Conservation (phyloP, 1,140 invertebrate species). For the Dinoponera quadriceps region DNA sequence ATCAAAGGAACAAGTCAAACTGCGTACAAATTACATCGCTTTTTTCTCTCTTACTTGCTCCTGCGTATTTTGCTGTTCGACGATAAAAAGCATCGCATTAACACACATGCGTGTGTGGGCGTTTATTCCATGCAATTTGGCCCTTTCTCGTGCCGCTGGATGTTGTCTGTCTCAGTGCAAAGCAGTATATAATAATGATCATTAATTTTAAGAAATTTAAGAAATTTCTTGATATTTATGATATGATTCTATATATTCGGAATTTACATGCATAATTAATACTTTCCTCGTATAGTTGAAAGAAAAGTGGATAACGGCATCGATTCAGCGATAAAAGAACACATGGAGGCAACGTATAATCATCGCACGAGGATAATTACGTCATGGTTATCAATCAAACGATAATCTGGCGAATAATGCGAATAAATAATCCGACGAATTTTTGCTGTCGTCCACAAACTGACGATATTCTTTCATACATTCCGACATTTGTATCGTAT, state of each 20-base stretch:
- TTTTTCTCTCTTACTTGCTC: too few species aligned
- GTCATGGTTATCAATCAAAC: constrained; percentile 1
- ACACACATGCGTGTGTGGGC: not conserved
- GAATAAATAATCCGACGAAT: not conserved
- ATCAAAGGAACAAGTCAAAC: constrained; percentile 2
- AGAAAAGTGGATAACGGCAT: not conserved
- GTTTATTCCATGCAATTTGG: not conserved
- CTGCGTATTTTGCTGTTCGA: not conserved
- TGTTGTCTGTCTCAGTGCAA: not conserved
- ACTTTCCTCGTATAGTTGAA: too few species aligned
- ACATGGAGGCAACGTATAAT: not conserved
- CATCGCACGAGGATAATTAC: not conserved
- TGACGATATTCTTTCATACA: not conserved
- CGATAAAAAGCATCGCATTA: not conserved
- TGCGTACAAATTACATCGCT: not conserved
- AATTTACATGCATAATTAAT: too few species aligned
- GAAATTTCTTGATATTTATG: too few species aligned
- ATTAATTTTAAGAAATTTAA: not conserved
- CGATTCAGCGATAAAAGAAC: not conserved
- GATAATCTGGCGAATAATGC: not conserved
- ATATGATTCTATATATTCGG: too few species aligned
- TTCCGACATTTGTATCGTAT: too few species aligned
- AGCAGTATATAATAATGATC: not conserved
- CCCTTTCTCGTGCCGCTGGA: not conserved
- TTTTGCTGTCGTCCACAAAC: not conserved